Conservation (phyloP, 2,888 invertebrate species). For the Perizoma flavofasciatum region DNA sequence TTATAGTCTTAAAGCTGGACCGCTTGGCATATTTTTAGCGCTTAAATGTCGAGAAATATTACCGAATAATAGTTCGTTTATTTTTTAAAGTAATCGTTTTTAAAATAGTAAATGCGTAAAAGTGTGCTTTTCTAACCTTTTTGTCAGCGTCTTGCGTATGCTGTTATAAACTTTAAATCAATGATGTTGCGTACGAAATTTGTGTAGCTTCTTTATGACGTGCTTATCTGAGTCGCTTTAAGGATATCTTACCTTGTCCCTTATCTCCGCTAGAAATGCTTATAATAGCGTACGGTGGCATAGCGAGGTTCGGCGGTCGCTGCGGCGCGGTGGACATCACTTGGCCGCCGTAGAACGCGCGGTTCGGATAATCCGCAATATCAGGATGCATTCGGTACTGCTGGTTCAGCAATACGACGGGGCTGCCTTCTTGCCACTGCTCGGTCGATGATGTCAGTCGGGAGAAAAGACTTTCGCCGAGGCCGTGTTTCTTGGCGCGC, state of each 20-base stretch:
- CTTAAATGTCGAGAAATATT: too few species aligned
- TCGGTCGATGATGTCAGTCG: constrained; percentile 86
- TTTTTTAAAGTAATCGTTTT: too few species aligned
- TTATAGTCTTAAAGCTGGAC: too few species aligned
- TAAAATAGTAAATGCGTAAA: too few species aligned
- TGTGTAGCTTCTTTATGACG: too few species aligned
- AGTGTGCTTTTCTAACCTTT: too few species aligned
- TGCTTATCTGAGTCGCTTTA: too few species aligned
- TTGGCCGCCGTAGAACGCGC: constrained; percentile 86
- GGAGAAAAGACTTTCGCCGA: constrained; percentile 90
- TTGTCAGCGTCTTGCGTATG: too few species aligned
- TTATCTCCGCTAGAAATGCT: constrained; percentile 65
- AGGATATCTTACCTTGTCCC: constrained; percentile 58
- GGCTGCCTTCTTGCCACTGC: constrained; percentile 56
- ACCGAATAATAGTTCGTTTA: too few species aligned
- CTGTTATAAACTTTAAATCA: too few species aligned
- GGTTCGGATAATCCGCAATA: constrained; percentile 92
- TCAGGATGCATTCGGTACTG: constrained; percentile 95
- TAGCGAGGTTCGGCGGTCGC: constrained; percentile 43
- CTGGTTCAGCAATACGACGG: constrained; percentile 82
- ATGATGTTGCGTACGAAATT: too few species aligned
- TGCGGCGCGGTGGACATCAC: constrained; percentile 63
- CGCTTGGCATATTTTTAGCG: too few species aligned
- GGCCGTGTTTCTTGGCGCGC: constrained; percentile 87
- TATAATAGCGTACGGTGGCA: constrained; percentile 66